Conservation (phyloP, 2,797 vertebrate species). For the Poeciliopsis gracilis region DNA sequence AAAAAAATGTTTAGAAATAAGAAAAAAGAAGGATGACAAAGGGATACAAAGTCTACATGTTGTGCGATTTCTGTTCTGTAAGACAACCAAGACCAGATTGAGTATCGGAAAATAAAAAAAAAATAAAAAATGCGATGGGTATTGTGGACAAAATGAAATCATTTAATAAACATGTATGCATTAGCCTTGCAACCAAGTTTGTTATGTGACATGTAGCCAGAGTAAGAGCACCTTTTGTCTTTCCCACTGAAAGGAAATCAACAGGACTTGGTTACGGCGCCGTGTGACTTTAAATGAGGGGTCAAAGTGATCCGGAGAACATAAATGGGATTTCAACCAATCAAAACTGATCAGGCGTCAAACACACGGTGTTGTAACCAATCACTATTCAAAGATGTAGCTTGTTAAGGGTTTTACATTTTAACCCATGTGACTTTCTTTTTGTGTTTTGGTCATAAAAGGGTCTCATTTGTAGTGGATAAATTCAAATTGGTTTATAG, state of each 20-base stretch:
- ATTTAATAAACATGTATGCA: neutral
- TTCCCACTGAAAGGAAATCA: neutral
- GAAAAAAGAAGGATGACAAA: neutral
- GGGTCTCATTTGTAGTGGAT: neutral
- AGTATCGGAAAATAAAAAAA: neutral
- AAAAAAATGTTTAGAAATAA: neutral
- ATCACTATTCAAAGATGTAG: neutral
- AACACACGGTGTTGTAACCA: neutral
- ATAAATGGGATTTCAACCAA: neutral
- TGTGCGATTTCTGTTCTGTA: neutral
- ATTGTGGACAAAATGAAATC: neutral
- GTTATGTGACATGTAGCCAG: neutral
- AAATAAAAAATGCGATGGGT: neutral
- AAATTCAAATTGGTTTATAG: neutral
- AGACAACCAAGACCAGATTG: neutral
- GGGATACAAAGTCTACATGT: neutral
- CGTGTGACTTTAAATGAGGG: neutral
- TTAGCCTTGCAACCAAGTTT: neutral
- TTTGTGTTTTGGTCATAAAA: neutral
- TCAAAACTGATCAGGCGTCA: neutral
- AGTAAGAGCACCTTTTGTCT: neutral
- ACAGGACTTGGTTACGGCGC: neutral
- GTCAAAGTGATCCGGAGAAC: neutral
- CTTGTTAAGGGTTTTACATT: neutral
- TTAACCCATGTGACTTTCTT: neutral